These are phyloP conservation scores for Sylvia atricapilla DNA, from an alignment of 2,113 vertebrate species.

Conservation along the genomic window DNA sequence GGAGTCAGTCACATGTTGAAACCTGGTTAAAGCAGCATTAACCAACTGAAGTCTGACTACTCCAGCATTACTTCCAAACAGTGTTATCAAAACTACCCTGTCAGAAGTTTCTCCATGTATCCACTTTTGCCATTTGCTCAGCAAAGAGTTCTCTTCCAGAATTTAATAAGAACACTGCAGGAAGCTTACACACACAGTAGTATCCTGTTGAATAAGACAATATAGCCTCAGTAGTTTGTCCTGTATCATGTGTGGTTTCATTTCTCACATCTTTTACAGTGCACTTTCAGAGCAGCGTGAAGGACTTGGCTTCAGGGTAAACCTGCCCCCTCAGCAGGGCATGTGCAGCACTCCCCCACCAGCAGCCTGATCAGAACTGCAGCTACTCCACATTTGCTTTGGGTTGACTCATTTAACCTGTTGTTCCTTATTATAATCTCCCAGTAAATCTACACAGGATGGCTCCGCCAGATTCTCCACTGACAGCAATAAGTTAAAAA, in stretches of 20 bases:
- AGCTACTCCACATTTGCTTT: not conserved
- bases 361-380: not conserved
- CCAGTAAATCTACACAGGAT: not conserved
- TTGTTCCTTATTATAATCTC: not conserved
- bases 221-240: not conserved
- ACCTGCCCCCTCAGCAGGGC: not conserved
- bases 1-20: not conserved
- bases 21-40: conserved; percentile 27
- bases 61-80: not conserved
- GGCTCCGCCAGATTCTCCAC: not conserved
- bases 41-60: not conserved
- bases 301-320: not conserved
- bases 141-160: not conserved
- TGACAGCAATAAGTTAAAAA: not conserved
- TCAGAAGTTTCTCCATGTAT: not conserved
- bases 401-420: not conserved
- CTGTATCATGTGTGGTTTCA: not conserved
- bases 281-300: not conserved
- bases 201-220: not conserved
- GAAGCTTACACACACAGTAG: conserved; percentile 28
- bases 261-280: not conserved
- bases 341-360: not conserved
- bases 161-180: not conserved
- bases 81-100: not conserved
- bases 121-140: not conserved